Evolutionary conservation across 2,113 vertebrate genomes (phyloP).

Genomic region (Phoenicopterus ruber): DNA sequence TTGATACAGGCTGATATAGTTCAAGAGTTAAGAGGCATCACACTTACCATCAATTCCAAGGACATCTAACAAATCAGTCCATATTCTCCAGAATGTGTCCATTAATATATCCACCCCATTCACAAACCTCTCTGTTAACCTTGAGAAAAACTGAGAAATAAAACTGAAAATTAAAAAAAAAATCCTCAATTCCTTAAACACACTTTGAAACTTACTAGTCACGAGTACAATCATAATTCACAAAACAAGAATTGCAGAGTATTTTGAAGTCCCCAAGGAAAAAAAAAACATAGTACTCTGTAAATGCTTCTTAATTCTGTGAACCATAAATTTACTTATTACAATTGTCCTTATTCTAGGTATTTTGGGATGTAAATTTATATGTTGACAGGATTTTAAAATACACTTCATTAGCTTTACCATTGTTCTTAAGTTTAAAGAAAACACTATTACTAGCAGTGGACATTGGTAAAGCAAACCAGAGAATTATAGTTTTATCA

Average conservation of each 20-base stretch:
- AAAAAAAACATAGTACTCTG: background rate
- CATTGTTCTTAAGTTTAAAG: background rate
- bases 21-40: background rate
- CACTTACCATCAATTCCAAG: slow-evolving; percentile 92
- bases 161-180: slow-evolving; percentile 30
- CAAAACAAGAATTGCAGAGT: background rate
- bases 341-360: background rate
- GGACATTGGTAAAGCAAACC: background rate
- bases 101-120: slow-evolving; percentile 90
- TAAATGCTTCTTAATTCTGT: background rate
- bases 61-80: slow-evolving; percentile 91
- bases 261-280: background rate
- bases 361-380: background rate
- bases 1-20: background rate
- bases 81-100: slow-evolving; percentile 91
- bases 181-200: background rate
- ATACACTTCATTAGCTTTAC: background rate
- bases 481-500: background rate
- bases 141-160: slow-evolving; percentile 86
- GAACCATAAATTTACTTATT: background rate
- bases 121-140: slow-evolving; percentile 91
- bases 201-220: background rate
- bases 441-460: background rate
- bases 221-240: background rate
- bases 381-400: background rate